These are phyloP conservation scores for Myiagra hebetior DNA, from an alignment of 2,113 vertebrate species.

Conservation along the genomic window DNA sequence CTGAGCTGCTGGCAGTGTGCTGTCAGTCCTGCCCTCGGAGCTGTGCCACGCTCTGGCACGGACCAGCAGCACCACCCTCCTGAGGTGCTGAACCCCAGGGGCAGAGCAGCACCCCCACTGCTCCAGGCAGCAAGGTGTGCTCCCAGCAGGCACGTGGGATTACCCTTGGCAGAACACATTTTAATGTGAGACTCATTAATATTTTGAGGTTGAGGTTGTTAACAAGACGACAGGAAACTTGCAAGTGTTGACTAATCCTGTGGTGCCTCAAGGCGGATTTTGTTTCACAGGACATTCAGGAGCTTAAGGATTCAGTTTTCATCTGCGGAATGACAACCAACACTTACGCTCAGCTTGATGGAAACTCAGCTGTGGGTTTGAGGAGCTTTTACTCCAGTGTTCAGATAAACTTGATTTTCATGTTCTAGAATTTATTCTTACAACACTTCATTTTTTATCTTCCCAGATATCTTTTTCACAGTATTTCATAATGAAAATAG, in stretches of 20 bases:
- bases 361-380: not conserved
- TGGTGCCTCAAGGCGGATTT: not conserved
- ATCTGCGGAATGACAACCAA: not conserved
- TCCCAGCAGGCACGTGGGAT: fast-evolving
- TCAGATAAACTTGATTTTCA: not conserved
- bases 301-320: not conserved
- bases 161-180: not conserved
- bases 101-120: not conserved
- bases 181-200: not conserved
- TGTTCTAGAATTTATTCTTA: not conserved
- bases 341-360: not conserved
- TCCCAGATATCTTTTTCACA: not conserved
- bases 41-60: fast-evolving
- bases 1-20: not conserved
- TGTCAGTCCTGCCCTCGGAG: not conserved
- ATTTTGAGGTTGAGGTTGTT: not conserved
- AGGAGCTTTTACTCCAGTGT: not conserved
- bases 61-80: not conserved
- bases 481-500: not conserved
- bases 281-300: not conserved
- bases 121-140: not conserved
- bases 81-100: fast-evolving
- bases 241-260: not conserved
- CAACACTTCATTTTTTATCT: not conserved
- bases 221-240: not conserved